Conservation (phyloP, 2,113 vertebrate species). For the Ciconia boyciana region DNA sequence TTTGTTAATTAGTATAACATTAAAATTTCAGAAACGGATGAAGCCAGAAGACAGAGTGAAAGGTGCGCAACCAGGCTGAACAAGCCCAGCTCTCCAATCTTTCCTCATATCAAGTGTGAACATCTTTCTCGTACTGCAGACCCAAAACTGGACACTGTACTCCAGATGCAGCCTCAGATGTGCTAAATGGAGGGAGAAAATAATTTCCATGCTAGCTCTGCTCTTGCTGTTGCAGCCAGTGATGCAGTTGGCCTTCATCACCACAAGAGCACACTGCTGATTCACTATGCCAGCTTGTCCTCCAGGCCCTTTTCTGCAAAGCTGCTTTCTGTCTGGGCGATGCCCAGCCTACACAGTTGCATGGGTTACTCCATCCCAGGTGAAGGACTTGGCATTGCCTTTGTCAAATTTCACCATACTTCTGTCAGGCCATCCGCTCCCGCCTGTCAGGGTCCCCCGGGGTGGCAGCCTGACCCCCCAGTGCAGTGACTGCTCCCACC, state of each 20-base stretch:
- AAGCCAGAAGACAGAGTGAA: not conserved
- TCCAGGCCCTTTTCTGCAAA: not conserved
- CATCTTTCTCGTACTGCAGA: not conserved
- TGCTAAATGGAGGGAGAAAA: not conserved
- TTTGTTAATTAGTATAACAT: not conserved
- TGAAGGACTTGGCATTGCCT: not conserved
- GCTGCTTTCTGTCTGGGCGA: not conserved
- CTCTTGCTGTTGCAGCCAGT: not conserved
- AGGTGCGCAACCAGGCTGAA: not conserved
- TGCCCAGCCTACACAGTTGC: not conserved
- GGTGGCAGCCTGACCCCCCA: not conserved
- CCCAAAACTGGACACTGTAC: not conserved
- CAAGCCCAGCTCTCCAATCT: not conserved
- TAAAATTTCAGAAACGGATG: not conserved
- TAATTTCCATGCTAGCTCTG: not conserved
- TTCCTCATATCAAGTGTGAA: not conserved
- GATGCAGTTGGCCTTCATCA: not conserved
- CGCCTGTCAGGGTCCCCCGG: not conserved
- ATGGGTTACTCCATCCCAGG: not conserved
- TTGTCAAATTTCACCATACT: not conserved
- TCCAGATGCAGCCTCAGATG: not conserved
- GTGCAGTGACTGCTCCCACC: not conserved
- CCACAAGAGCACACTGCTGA: not conserved
- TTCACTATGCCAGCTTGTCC: not conserved
- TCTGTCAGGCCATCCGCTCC: not conserved